These are phyloP conservation scores for Macaca mulatta DNA, from an alignment of 2,113 vertebrate species.

Conservation along the genomic window DNA sequence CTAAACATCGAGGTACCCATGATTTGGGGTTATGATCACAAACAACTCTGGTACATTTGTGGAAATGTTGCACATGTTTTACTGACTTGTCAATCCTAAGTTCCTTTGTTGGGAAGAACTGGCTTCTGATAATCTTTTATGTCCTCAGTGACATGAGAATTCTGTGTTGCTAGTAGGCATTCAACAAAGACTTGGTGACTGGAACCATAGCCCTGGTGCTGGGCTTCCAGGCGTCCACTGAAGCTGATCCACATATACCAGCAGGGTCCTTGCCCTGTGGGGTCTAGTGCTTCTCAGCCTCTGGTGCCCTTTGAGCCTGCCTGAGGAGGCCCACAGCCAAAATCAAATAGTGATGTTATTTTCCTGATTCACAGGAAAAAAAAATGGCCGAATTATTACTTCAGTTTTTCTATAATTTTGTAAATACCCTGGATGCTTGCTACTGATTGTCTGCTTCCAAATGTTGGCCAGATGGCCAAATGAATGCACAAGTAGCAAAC, in stretches of 20 bases:
- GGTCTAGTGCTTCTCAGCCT: not conserved
- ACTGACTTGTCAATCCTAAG: not conserved
- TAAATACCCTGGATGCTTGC: not conserved
- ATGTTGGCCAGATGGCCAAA: not conserved
- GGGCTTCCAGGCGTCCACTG: not conserved
- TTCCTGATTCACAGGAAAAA: not conserved
- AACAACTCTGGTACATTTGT: not conserved
- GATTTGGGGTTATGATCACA: fast-evolving
- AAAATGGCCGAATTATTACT: not conserved
- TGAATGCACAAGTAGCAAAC: not conserved
- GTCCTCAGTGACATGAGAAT: not conserved
- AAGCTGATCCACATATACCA: fast-evolving
- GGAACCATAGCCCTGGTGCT: too few relatives aligned
- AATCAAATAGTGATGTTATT: not conserved
- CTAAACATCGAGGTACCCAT: fast-evolving
- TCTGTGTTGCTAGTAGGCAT: not conserved
- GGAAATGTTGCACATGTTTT: fast-evolving
- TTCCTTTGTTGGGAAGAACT: not conserved
- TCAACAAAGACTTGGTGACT: not conserved
- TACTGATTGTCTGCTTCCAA: not conserved
- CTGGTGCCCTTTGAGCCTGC: not conserved
- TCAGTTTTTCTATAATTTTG: not conserved
- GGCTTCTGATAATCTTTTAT: not conserved
- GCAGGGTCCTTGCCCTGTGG: not conserved
- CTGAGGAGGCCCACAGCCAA: not conserved